Evolutionary conservation across 2,797 vertebrate species (phyloP).

Genomic region (Intellagama lesueurii): DNA sequence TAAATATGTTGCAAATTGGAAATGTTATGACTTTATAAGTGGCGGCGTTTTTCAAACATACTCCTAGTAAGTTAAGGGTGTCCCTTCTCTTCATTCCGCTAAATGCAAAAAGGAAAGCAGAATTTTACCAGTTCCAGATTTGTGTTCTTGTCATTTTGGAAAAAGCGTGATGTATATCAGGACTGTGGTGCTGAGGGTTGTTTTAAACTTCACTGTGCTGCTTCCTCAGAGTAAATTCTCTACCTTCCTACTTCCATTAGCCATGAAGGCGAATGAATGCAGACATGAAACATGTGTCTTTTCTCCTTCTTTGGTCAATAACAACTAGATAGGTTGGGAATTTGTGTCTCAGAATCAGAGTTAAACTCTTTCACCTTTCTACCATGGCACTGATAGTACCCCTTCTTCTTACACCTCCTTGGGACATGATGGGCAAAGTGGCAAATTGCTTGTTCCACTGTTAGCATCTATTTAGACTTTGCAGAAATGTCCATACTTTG

Average conservation of each 20-base stretch:
- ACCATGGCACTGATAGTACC: not conserved
- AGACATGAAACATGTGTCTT: not conserved
- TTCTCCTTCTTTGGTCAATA: not conserved
- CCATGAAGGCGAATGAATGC: not conserved
- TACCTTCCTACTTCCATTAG: not conserved
- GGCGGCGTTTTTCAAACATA: not conserved
- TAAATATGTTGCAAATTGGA: not conserved
- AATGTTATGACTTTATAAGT: not conserved
- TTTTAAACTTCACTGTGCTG: not conserved
- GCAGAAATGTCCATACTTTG: not conserved
- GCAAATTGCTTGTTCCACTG: too few species aligned
- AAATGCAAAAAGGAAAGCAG: not conserved
- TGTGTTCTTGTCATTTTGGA: not conserved
- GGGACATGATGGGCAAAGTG: not conserved
- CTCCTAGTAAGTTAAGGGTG: not conserved
- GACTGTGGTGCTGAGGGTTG: not conserved
- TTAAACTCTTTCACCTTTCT: not conserved
- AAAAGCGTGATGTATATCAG: not conserved
- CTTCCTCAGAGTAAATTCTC: not conserved
- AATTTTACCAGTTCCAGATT: not conserved
- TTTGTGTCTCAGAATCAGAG: not conserved
- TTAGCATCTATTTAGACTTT: not conserved
- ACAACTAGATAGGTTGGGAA: too few species aligned
- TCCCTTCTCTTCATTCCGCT: not conserved
- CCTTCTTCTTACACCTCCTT: too few species aligned